Percentiles rank a stretch among this genome's conserved stretches.
Conservation (phyloP, 2,797 vertebrate genomes). For the Chelon auratus region DNA sequence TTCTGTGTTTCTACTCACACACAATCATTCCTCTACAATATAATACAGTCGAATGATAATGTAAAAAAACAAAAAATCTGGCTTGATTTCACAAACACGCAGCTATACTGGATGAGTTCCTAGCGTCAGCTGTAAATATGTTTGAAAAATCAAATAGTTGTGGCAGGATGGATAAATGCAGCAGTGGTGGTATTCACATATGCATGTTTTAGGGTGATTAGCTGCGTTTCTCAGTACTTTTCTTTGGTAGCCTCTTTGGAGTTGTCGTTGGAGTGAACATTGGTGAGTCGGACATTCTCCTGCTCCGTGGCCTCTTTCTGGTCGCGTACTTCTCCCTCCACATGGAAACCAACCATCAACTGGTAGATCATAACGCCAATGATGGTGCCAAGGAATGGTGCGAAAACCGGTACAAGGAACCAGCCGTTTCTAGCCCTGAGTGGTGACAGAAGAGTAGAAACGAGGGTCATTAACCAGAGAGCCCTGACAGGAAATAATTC, state of each 20-base stretch:
- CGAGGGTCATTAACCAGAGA: background rate
- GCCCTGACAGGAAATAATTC: background rate
- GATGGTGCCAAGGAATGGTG: conserved; percentile 91
- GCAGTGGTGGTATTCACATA: conserved; percentile 49
- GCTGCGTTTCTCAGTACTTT: conserved; percentile 65
- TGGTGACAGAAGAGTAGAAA: conserved; percentile 8
- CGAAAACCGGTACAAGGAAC: conserved; percentile 94
- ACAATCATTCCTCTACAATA: conserved; percentile 50
- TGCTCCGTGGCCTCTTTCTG: conserved; percentile 64
- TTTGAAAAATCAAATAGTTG: conserved; percentile 18
- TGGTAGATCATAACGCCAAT: conserved; percentile 92
- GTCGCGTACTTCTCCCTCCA: conserved; percentile 87
- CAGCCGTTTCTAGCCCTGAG: conserved; percentile 85
- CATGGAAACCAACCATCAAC: conserved; percentile 92
- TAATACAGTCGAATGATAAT: conserved; percentile 51
- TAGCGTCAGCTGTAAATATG: conserved; percentile 6
- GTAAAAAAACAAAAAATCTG: conserved; percentile 16
- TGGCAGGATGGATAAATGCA: conserved; percentile 6
- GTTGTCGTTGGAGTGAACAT: conserved; percentile 81
- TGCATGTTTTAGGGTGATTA: background rate
- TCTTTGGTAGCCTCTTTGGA: conserved; percentile 65
- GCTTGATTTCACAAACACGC: conserved; percentile 28
- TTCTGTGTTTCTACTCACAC: conserved; percentile 59
- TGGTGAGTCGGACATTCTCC: conserved; percentile 89
- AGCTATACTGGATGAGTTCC: conserved; percentile 15